Conservation (phyloP, 2,113 vertebrate species). For the Oreochromis niloticus region DNA sequence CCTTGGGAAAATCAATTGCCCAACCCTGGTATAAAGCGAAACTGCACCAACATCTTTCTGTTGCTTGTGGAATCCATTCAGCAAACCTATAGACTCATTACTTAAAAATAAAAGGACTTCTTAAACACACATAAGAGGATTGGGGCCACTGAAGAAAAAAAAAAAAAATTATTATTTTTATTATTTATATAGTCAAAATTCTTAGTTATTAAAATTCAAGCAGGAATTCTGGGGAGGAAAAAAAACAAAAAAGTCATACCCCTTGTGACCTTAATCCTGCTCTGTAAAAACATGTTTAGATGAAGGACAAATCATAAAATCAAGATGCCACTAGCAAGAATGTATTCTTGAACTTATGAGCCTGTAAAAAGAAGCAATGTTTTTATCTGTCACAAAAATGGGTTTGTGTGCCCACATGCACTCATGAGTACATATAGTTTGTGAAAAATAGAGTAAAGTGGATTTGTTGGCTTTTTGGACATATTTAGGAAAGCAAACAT, state of each 20-base stretch:
- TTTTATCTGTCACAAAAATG: background rate
- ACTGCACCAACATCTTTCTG: background rate
- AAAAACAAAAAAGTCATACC: background rate
- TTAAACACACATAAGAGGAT: background rate
- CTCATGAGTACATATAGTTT: background rate
- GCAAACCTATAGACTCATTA: background rate
- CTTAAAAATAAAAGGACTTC: background rate
- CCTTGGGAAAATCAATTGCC: background rate
- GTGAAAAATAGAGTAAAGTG: background rate
- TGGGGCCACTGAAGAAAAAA: fast-evolving
- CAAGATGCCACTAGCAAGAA: background rate
- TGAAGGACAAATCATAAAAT: background rate
- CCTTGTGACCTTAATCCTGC: background rate
- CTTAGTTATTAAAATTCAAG: background rate
- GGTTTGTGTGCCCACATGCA: fast-evolving
- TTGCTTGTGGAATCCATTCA: background rate
- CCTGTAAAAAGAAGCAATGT: background rate
- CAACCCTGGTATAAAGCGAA: background rate
- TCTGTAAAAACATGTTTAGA: background rate
- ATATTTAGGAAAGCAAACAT: background rate
- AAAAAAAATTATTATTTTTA: background rate
- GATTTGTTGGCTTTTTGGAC: background rate
- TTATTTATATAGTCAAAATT: background rate
- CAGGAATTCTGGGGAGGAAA: background rate
- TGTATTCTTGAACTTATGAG: background rate